phyloP scores from a whole-genome alignment of 2,797 vertebrate species.

The Avahi laniger region DNA sequence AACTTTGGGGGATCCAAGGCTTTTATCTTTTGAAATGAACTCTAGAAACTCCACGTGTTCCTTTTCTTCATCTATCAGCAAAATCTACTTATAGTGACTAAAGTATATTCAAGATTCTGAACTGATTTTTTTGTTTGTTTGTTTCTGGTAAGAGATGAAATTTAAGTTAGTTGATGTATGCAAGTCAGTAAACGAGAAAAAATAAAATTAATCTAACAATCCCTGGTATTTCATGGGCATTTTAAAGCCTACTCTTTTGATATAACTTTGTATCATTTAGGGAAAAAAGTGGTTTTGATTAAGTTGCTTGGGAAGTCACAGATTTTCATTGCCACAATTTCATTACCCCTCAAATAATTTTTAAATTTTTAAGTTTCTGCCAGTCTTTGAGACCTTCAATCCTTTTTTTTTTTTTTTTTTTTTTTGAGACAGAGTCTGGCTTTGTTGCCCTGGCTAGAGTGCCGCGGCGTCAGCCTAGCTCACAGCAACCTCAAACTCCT shows the following conservation, averaged over 20 bases:
- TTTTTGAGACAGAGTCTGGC: no score
- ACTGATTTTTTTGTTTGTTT: background rate
- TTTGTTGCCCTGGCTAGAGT: no score
- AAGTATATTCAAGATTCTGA: background rate
- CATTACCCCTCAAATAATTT: background rate
- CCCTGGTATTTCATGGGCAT: background rate
- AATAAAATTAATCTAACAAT: background rate
- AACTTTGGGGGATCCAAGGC: background rate
- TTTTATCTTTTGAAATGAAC: background rate
- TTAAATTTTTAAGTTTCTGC: background rate
- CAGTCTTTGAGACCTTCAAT: background rate
- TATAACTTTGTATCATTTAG: background rate
- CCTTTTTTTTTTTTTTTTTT: background rate
- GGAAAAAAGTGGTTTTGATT: background rate
- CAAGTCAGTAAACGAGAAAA: background rate
- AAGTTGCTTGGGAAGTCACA: background rate
- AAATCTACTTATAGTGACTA: background rate
- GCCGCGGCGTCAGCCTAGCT: no score
- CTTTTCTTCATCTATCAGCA: background rate
- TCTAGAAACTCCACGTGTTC: background rate
- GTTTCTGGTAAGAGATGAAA: background rate
- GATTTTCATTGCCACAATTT: background rate
- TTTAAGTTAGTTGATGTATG: background rate
- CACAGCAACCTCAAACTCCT: no score
- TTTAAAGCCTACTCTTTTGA: background rate